These are phyloP conservation scores for Lycocorax pyrrhopterus DNA, from an alignment of 2,113 vertebrate species.

Conservation along the genomic window DNA sequence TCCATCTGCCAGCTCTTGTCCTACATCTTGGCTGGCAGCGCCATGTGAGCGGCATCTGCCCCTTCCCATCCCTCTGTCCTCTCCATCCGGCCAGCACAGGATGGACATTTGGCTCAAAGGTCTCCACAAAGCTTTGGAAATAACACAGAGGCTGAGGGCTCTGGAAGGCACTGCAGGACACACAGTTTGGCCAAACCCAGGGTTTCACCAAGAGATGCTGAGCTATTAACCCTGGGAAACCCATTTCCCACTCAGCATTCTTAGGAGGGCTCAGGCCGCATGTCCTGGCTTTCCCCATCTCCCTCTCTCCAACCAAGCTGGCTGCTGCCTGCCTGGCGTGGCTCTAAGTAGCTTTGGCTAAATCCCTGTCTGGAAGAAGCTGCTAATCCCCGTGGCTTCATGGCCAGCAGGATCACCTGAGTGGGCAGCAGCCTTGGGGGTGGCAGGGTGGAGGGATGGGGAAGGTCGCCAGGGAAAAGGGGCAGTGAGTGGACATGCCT, in stretches of 20 bases:
- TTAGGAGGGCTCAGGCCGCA: background rate
- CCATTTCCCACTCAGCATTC: background rate
- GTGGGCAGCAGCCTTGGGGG: background rate
- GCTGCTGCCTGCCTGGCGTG: rapidly evolving
- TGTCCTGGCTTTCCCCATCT: background rate
- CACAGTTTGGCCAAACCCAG: rapidly evolving
- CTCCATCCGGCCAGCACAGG: background rate
- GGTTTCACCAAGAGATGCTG: background rate
- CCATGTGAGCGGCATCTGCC: rapidly evolving
- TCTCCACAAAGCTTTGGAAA: background rate
- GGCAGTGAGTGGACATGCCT: rapidly evolving
- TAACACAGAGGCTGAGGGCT: background rate
- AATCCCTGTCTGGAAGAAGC: background rate
- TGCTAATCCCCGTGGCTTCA: background rate
- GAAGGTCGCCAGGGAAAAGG: background rate
- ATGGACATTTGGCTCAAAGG: background rate
- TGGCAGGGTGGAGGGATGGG: background rate
- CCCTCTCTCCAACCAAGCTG: background rate
- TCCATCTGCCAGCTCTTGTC: conserved; percentile 24
- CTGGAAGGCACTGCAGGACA: background rate
- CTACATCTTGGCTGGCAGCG: background rate
- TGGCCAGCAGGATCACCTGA: background rate
- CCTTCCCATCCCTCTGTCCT: background rate
- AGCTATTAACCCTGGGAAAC: background rate
- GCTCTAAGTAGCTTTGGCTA: conserved; percentile 37